Base-by-base conservation (phyloP, 2,113 vertebrate genomes). In the Pontoporia blainvillei region DNA sequence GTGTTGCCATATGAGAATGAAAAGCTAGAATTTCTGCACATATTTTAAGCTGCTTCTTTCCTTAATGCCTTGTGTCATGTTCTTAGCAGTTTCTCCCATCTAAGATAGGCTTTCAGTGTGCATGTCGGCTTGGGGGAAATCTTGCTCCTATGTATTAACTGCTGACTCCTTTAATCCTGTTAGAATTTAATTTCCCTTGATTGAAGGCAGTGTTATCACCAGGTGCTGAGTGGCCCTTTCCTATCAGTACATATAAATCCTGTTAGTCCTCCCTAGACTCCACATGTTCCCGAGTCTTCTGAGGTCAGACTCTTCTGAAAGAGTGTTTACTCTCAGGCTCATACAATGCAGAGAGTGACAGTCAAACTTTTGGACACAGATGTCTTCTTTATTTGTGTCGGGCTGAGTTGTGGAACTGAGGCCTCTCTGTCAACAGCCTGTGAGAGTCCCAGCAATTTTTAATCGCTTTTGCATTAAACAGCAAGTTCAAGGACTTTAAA, bases 121-220 rank as follows among this genome's bases (percentile, higher is more conserved):
- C 62, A 27, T 86, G 83, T 89, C 4, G 0, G 94, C 95, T 98
- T 97, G 89, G 8, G 52, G 87, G 12, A 94, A 96, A 97, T 93
- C 94, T 78, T 64, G 59, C 64, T 86, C 36, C 95, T 90, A 76
- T 96, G 90, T 96, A 96, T 97, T 97, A 96, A 83, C 91, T 94
- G 85, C 97, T 89, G 95, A 89, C 59, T 97, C 61, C 81, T 81
- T 96, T 98, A 98, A 98, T 97, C 97, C 95, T 96, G 95, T 97
- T 97, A 97, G 96, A 95, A 83, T 97, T 95, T 96, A 97, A 97
- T 97, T 97, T 98, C 71, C 92, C 96, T 97, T 97, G 96, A 97
- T 97, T 97, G 93, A 97, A 96, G 83, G 62, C 0, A 0, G 95
- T 96, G 72, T 96, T 97, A 98, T 95, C 97, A 61, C 72, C 95